Evolutionary conservation across 2,888 invertebrate genomes (phyloP).

Genomic region (Caenorhabditis sp.): DNA sequence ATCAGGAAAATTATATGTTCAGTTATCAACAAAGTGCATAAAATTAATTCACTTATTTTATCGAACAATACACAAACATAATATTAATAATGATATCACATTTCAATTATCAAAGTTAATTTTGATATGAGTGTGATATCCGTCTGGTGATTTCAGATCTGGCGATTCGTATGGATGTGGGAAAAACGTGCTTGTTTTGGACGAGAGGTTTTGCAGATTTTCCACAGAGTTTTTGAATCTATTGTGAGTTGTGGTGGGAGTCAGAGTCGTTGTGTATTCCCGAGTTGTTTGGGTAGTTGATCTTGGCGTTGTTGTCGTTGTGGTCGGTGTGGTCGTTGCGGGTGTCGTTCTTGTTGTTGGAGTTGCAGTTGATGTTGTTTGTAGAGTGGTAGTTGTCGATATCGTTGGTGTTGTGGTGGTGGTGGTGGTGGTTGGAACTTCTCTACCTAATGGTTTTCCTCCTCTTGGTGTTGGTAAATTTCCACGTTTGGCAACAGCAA

Average conservation of each 20-base stretch:
- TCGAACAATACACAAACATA: not conserved
- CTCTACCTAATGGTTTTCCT: not conserved
- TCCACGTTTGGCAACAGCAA: not conserved
- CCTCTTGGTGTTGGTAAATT: not conserved
- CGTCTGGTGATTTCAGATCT: not conserved
- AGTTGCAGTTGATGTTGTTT: not conserved
- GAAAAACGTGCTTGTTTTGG: not conserved
- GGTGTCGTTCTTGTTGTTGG: not conserved
- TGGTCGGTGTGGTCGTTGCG: not conserved
- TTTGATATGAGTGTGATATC: constrained; percentile 27
- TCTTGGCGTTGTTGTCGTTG: not conserved
- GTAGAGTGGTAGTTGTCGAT: not conserved
- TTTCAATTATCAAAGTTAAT: constrained; percentile 24
- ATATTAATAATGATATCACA: constrained; percentile 8
- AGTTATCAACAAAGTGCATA: not conserved
- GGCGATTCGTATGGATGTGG: not conserved
- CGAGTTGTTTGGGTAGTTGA: not conserved
- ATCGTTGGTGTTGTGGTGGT: not conserved
- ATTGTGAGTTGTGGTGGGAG: not conserved
- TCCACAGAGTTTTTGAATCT: not conserved
- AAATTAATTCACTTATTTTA: not conserved
- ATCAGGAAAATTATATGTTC: not conserved
- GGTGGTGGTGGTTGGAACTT: not conserved
- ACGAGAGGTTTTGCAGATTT: not conserved
- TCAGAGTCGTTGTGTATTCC: not conserved